These are phyloP conservation scores for Stramonita haemastoma DNA, from an alignment of 2,888 invertebrate genomes.

Conservation along the genomic window DNA sequence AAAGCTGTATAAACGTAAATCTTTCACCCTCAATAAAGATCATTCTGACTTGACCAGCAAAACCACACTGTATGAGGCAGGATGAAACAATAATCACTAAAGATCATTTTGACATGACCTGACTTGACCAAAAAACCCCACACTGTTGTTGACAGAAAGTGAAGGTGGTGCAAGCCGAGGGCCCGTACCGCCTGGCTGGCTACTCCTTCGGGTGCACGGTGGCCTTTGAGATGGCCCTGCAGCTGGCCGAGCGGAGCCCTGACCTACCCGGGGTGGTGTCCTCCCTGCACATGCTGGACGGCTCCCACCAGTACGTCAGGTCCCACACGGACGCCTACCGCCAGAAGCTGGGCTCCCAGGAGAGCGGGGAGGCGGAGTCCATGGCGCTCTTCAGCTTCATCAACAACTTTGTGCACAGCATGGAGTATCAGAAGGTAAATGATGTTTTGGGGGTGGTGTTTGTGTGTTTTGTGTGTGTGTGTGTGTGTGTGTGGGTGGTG, in stretches of 20 bases:
- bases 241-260: constrained; percentile 82
- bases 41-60: too few species aligned
- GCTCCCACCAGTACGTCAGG: constrained; percentile 81
- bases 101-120: too few species aligned
- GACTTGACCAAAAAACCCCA: background rate
- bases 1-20: too few species aligned
- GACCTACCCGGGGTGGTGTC: constrained; percentile 63
- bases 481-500: too few species aligned
- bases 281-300: constrained; percentile 89
- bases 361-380: constrained; percentile 64
- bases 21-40: too few species aligned
- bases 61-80: too few species aligned
- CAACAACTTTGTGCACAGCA: constrained; percentile 64
- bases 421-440: constrained; percentile 52
- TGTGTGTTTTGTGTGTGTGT: too few species aligned
- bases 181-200: constrained; percentile 93
- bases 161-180: constrained; percentile 85
- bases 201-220: constrained; percentile 97
- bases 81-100: too few species aligned
- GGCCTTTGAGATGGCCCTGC: constrained; percentile 95
- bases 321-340: constrained; percentile 75
- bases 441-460: too few species aligned
- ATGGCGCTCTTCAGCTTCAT: constrained; percentile 70
- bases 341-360: constrained; percentile 58
- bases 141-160: constrained; percentile 80